Percentiles rank a stretch among this genome's conserved stretches.
Evolutionary conservation across 2,797 vertebrate species (phyloP).

Genomic region (Leptatherina wallacei): DNA sequence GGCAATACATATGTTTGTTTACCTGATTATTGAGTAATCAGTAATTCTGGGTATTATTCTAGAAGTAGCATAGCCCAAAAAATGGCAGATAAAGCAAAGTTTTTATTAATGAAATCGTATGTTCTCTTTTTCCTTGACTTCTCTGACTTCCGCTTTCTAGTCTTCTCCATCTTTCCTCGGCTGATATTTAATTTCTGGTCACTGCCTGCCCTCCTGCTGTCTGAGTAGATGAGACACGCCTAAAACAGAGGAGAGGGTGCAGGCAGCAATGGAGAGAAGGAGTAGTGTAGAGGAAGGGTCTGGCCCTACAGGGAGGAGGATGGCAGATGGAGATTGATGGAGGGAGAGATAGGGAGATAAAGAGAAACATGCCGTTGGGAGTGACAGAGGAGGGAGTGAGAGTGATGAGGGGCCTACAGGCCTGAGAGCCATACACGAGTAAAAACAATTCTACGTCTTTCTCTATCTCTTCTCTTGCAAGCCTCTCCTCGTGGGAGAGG

Average conservation of each 20-base stretch:
- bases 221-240: slow-evolving; percentile 65
- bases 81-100: slow-evolving; percentile 22
- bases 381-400: slow-evolving; percentile 59
- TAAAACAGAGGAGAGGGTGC: slow-evolving; percentile 51
- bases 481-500: slow-evolving; percentile 77
- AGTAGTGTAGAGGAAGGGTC: slow-evolving; percentile 54
- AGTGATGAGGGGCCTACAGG: slow-evolving; percentile 76
- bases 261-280: slow-evolving; percentile 46
- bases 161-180: background rate
- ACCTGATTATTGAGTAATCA: too few relatives aligned
- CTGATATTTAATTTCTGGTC: slow-evolving; percentile 55
- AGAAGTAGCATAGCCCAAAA: background rate
- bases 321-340: slow-evolving; percentile 78
- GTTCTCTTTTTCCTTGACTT: background rate
- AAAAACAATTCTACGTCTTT: slow-evolving; percentile 74
- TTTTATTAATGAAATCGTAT: slow-evolving; percentile 18
- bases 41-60: too few relatives aligned
- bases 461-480: slow-evolving; percentile 58
- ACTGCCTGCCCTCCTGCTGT: slow-evolving; percentile 42
- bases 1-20: too few relatives aligned
- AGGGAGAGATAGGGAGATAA: slow-evolving; percentile 69
- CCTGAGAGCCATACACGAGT: slow-evolving; percentile 71
- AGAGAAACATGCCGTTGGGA: slow-evolving; percentile 76
- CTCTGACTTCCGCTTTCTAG: background rate
- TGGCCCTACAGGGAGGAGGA: slow-evolving; percentile 68